Evolutionary conservation across 2,113 vertebrate species (phyloP), one percentile per base, ranked within the genome.

Genomic region (Chionis minor): DNA sequence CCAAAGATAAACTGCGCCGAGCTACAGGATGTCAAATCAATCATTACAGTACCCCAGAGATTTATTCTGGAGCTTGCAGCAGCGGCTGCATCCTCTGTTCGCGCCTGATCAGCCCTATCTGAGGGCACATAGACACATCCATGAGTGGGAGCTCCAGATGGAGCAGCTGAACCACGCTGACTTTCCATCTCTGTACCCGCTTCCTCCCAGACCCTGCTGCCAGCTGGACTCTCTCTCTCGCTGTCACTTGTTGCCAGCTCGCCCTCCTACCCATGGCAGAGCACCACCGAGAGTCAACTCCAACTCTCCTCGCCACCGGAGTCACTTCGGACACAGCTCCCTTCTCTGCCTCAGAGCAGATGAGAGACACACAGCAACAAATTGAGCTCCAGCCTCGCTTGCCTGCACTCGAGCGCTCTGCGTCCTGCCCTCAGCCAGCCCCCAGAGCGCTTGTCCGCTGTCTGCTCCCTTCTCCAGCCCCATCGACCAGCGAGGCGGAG

Each of bases 111-210:
- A 66, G 88, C 70, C 35, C 59, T 11, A 3, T 24, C 55, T 32
- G 74, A 45, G 3, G 58, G 87, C 66, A 52, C 85, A 77, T 15
- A 14, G 71, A 35, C 55, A 10, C 59, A 27, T 3, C 51, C 66
- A 6, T 14, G 90, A 94, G 94, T 49, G 81, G 77, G 86, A 94
- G 84, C 86, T 94, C 89, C 91, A 96, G 84, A 97, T 90, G 95
- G 91, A 97, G 73, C 6, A 52, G 92, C 70, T 30, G 72, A 92
- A 82, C 75, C 91, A 15, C 3, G 3, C 96, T n/a, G 73, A n/a
- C 77, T 90, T 4, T 6, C 49, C 80, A 52, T 94, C 77, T 12
- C 83, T 22, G 72, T 72, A 35, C 86, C n/a, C 7, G 71, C 84
- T 47, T 65, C 79, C 88, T 74, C 51, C 47, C 67, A 42, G 77